Base-by-base conservation (phyloP, 2,113 vertebrate genomes). In the Spea multiplicata region DNA sequence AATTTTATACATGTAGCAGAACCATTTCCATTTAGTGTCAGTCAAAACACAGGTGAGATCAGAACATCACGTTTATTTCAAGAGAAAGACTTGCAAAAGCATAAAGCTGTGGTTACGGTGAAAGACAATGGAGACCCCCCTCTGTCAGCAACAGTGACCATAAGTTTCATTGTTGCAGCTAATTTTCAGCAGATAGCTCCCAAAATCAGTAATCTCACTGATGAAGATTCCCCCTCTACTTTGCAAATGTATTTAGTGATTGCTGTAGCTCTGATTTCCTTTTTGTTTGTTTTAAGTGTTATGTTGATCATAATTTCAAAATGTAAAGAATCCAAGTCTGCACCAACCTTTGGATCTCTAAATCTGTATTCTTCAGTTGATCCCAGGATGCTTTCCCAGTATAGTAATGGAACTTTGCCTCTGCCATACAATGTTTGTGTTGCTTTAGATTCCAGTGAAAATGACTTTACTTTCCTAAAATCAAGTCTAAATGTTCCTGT, bases 241-340 rank as follows among this genome's bases (percentile, higher is more conserved):
- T 78, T 90, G 76, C 78, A 91, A 81, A 87, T 86, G 76, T 82
- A 91, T 47, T 82, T 93, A 62, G 90, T 93, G n/a, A n/a, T n/a
- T n/a, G n/a, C n/a, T 4, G 81, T 92, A 9, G 86, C 91, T 0
- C 86, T 94, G 78, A n/a, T n/a, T n/a, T n/a, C n/a, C n/a, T n/a
- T n/a, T n/a, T n/a, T n/a, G n/a, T n/a, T n/a, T n/a, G n/a, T n/a
- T n/a, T n/a, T n/a, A n/a, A n/a, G n/a, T n/a, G n/a, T n/a, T n/a
- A n/a, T n/a, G n/a, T n/a, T n/a, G n/a, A n/a, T n/a, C n/a, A n/a
- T n/a, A 1, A 30, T 30, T 1, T 30, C 30, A 30, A 30, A 30
- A 30, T 30, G 49, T 76, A 52, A 65, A 9, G 14, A 64, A 16
- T 57, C 67, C 4, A 44, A 49, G 5, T 30, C 55, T 5, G 17